These are phyloP conservation scores for Argyrosomus japonicus DNA, from an alignment of 2,113 vertebrate species.

Conservation along the genomic window DNA sequence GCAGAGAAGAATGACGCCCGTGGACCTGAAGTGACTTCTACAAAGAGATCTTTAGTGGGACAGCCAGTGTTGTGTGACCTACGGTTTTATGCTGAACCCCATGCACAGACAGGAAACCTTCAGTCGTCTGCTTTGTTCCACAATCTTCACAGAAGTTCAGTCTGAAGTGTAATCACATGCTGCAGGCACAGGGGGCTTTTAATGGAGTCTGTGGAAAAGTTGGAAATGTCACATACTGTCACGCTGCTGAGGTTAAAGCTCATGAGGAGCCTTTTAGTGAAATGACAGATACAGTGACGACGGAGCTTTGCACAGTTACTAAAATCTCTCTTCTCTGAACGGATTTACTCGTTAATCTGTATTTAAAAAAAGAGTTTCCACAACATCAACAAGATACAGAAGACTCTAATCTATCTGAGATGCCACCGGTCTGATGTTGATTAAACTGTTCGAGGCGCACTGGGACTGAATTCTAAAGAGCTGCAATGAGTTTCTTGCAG, in stretches of 20 bases:
- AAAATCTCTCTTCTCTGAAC: neutral
- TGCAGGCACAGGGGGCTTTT: neutral
- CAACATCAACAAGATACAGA: neutral
- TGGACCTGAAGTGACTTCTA: conserved; percentile 41
- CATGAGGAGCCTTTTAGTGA: neutral
- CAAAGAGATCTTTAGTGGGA: conserved; percentile 33
- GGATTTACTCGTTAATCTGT: neutral
- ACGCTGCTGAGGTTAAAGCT: conserved; percentile 4
- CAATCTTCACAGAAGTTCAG: conserved; percentile 41
- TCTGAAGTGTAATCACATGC: conserved; percentile 39
- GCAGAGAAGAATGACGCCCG: conserved; percentile 25
- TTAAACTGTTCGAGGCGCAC: too few species aligned
- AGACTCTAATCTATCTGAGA: neutral
- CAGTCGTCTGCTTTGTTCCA: conserved; percentile 27
- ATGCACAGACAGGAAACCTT: conserved; percentile 28
- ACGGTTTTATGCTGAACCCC: conserved; percentile 18
- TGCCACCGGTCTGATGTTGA: neutral
- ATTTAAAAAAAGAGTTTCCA: neutral
- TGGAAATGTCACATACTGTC: conserved; percentile 58
- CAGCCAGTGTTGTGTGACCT: conserved; percentile 44
- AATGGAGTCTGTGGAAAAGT: conserved; percentile 27
- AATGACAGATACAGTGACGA: neutral
- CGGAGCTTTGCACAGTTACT: neutral
- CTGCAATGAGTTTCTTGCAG: neutral
- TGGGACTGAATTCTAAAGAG: neutral